phyloP scores from a whole-genome alignment of 2,888 invertebrate genomes.

The Sphaerophoria rueppellii region DNA sequence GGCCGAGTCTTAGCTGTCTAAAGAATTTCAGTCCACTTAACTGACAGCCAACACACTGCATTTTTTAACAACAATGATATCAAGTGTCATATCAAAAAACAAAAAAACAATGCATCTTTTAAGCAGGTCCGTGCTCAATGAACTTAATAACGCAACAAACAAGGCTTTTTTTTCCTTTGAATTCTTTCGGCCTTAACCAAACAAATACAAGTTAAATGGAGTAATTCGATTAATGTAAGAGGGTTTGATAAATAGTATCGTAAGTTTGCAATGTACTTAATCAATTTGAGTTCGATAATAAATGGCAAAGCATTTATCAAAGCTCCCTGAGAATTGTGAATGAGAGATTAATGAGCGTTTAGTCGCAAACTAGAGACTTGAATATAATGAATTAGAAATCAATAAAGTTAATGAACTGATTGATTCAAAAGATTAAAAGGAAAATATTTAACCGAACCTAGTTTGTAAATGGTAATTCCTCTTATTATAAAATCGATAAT shows the following conservation, averaged over 20 bases:
- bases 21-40: neutral
- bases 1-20: neutral
- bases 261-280: neutral
- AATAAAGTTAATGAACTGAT: slow-evolving; percentile 12
- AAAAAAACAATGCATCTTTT: neutral
- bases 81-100: slow-evolving; percentile 12
- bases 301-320: neutral
- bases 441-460: neutral
- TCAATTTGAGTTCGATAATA: neutral
- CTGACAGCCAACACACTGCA: neutral
- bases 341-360: neutral
- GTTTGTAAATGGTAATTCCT: slow-evolving; percentile 1
- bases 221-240: neutral
- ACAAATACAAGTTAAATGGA: neutral
- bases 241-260: neutral
- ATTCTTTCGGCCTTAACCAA: neutral
- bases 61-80: slow-evolving; percentile 11
- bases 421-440: neutral
- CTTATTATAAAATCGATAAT: slow-evolving; percentile 21
- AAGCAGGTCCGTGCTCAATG: neutral
- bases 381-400: neutral
- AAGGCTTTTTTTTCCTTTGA: neutral
- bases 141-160: neutral
- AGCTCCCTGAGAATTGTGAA: neutral
- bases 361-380: neutral